Evolutionary conservation across 2,888 invertebrate genomes (phyloP), one percentile per base, ranked within the genome.

Genomic region (Trisateles emortualis): DNA sequence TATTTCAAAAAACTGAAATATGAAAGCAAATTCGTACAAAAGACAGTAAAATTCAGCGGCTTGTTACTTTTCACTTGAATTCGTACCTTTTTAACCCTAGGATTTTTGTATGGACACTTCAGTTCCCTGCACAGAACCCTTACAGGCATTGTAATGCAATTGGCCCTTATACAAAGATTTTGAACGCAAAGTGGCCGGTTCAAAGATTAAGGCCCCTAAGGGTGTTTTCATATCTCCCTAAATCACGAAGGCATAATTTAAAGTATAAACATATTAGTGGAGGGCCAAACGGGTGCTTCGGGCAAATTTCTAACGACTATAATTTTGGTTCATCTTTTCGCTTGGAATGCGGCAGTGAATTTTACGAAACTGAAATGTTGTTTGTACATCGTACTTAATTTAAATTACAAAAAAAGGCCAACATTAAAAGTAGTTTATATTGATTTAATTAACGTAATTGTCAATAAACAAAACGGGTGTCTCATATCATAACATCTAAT

Each of bases 191-290:
- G 74, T 78, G 75, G 72, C 68, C 70, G 60, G 76, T 76, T 77
- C 81, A 80, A 77, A 79, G 78, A 81, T 82, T 84, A 82, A 79
- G 74, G 78, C 68, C 78, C 88, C 77, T 46, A 63, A 74, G 87
- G 88, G 79, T 73, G 74, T 79, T 83, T 88, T 87, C 78, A 84
- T 88, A 88, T 88, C 85, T 81, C 85, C 83, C 86, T 76, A 73
- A 86, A 87, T 86, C 78, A 79, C 69, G 71, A 76, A 78, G 72
- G 77, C 79, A 81, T 87, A 79, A 87, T 85, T 84, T 83, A 78
- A 81, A 82, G 80, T 77, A 79, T 79, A 83, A 86, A 76, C 81
- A 81, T 77, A 84, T 88, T 85, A 87, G 81, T 74, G 56, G 61
- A 79, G 81, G 82, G 76, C 75, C 68, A 72, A 64, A 67, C 64